Conservation (phyloP, 2,113 vertebrate genomes). For the Alligator mississippiensis region DNA sequence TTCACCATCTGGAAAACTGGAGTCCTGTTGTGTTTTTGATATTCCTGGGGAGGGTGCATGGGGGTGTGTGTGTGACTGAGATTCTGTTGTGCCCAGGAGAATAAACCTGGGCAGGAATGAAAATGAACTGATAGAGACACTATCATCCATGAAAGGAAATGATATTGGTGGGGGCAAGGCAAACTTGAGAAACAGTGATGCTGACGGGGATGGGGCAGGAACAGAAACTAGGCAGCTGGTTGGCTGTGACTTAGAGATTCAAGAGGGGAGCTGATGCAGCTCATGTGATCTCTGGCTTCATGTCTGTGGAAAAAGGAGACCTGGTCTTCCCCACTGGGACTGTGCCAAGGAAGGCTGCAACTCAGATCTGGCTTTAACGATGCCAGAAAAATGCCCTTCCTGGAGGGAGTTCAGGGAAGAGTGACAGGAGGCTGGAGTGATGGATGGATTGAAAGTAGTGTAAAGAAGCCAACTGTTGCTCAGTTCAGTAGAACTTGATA, state of each 20-base stretch:
- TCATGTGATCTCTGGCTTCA: background rate
- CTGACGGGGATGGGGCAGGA: background rate
- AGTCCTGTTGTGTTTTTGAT: background rate
- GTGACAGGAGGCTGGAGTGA: background rate
- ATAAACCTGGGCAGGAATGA: background rate
- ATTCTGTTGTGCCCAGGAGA: background rate
- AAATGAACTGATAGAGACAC: background rate
- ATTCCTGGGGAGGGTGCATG: background rate
- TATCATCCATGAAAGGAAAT: accelerated
- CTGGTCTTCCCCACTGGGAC: background rate
- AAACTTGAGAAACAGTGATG: background rate
- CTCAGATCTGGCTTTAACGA: background rate
- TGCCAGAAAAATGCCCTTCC: background rate
- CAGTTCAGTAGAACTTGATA: background rate
- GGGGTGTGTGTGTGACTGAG: background rate
- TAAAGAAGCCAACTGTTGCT: background rate
- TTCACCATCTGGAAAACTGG: background rate
- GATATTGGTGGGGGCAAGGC: accelerated
- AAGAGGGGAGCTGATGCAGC: background rate
- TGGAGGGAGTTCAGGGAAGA: background rate
- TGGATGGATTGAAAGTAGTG: background rate
- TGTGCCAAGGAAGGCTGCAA: background rate
- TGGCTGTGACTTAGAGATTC: background rate
- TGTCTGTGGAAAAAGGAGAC: background rate
- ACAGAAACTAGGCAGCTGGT: background rate